Conservation (phyloP, 23 tunicate genomes). For the Halocynthia aurantium region DNA sequence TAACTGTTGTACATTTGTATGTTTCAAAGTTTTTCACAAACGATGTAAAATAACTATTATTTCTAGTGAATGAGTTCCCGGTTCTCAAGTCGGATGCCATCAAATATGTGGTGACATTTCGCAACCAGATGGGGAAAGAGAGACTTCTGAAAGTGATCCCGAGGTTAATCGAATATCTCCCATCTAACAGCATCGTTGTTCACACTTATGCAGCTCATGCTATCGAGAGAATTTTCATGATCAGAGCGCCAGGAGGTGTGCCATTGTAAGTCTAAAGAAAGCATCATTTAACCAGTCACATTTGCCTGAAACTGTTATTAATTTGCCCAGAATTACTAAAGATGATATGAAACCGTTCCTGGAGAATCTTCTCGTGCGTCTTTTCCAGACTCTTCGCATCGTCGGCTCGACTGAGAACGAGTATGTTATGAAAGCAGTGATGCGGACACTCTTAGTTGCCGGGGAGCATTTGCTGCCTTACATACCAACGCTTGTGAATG, state of each 20-base stretch:
- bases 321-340: conserved; percentile 32
- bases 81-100: conserved; percentile 80
- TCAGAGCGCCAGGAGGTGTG: conserved; percentile 32
- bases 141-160: conserved; percentile 52
- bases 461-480: conserved; percentile 52
- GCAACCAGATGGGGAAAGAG: conserved; percentile 58
- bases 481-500: conserved; percentile 57
- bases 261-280: conserved; percentile 40
- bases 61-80: conserved; percentile 36
- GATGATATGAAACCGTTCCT: conserved; percentile 48
- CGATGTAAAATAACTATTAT: neutral
- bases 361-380: conserved; percentile 37
- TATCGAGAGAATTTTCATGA: conserved; percentile 76
- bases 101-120: conserved; percentile 78
- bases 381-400: conserved; percentile 47
- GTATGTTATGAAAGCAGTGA: conserved; percentile 79
- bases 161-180: conserved; percentile 27
- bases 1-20: conserved; percentile 12
- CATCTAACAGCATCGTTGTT: conserved; percentile 53
- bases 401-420: conserved; percentile 83
- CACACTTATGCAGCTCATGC: conserved; percentile 95
- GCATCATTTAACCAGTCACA: neutral
- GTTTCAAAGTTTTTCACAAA: neutral
- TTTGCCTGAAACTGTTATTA: neutral
- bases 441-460: conserved; percentile 58